Conservation (phyloP, 2,888 invertebrate species). For the Phengaris arion region DNA sequence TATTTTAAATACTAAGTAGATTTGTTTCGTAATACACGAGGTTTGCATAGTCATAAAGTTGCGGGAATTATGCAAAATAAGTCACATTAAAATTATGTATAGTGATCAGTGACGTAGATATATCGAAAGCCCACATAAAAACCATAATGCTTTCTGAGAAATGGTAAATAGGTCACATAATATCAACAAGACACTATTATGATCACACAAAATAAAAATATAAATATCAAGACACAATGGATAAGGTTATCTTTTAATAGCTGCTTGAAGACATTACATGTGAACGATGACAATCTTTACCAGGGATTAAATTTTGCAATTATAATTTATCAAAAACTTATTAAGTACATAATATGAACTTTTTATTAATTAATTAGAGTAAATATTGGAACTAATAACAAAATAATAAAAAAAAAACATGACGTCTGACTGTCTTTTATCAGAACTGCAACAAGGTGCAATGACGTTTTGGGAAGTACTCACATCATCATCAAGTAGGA, state of each 20-base stretch:
- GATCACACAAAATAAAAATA: background rate
- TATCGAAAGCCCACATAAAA: background rate
- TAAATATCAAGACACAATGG: background rate
- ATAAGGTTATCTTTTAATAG: too few relatives aligned
- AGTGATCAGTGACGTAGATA: background rate
- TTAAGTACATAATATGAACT: too few relatives aligned
- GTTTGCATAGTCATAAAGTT: background rate
- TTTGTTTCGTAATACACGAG: background rate
- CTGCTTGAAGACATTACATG: too few relatives aligned
- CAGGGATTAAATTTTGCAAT: too few relatives aligned
- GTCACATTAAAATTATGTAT: background rate
- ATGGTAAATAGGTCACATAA: background rate
- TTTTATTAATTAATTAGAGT: too few relatives aligned
- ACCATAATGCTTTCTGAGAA: background rate
- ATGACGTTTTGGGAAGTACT: background rate
- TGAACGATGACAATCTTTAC: too few relatives aligned
- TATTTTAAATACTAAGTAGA: slow-evolving; percentile 9
- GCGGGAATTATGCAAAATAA: background rate
- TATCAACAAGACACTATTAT: background rate
- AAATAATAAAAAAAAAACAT: background rate
- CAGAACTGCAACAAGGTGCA: background rate
- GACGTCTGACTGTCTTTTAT: background rate
- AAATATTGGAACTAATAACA: background rate
- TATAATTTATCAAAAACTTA: too few relatives aligned
- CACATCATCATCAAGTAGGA: background rate